Base-by-base conservation (phyloP, 2,888 invertebrate genomes). In the Scaptomyza caliginosa region DNA sequence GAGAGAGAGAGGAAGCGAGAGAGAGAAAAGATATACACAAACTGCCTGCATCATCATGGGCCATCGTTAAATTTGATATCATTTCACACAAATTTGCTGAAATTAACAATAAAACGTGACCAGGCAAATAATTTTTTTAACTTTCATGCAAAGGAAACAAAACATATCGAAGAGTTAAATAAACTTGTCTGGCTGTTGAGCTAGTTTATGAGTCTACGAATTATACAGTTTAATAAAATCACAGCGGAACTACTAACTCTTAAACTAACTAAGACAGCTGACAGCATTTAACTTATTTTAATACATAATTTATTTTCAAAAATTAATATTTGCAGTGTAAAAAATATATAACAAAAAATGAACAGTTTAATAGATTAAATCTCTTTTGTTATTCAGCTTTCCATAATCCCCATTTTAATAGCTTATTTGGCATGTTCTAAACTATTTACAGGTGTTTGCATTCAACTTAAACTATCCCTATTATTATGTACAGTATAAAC, bases 21-120 rank as follows among this genome's bases (percentile, higher is more conserved):
- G 30, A n/a, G n/a, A 28, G 19, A 24, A 39, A 4, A n/a, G 4
- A 0, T 10, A 30, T 4, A 48, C 26, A 38, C 49, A 52, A 58
- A 43, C 38, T 52, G 65, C 54, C 50, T 70, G 67, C 74, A 64
- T 54, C 65, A 63, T 71, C 71, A 57, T 68, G 57, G 48, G 56
- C 23, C 63, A 48, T 59, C 78, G 81, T 86, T 78, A 78, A 77
- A 85, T 77, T 82, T 77, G 59, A 74, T 82, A 77, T 79, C 68
- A 72, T 69, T 81, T 80, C 66, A 49, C 62, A 38, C 69, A 77
- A 81, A 77, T 86, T 79, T 82, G 65, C 74, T 74, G 24, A 85
- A 84, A 87, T 87, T 79, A 82, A 86, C 88, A 85, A 85, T 82
- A 68, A 87, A 84, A 84, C 84, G 84, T 84, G 84, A 87, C 84